These are phyloP conservation scores for Ceraclea dissimilis DNA, from an alignment of 2,888 invertebrate species.

Conservation along the genomic window DNA sequence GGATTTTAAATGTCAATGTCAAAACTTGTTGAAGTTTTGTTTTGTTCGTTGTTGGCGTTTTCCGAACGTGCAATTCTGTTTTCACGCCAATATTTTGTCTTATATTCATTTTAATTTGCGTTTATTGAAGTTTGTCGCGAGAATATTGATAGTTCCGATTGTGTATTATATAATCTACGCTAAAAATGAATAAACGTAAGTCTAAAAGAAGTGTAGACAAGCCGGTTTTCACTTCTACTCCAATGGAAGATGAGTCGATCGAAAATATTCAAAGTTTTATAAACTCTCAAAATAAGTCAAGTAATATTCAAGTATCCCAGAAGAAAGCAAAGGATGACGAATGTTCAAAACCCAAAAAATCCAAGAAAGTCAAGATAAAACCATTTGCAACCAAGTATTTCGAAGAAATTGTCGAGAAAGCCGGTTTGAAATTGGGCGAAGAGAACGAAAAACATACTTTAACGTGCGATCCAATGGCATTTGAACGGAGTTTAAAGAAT, in stretches of 20 bases:
- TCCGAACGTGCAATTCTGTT: no score
- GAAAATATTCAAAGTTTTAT: constrained; percentile 5
- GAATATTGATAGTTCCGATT: no score
- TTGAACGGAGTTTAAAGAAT: constrained; percentile 44
- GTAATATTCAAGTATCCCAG: no score
- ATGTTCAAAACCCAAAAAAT: constrained; percentile 15
- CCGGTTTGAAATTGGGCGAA: constrained; percentile 13
- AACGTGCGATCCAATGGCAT: constrained; percentile 40
- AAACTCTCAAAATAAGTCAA: not conserved
- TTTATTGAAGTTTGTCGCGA: no score
- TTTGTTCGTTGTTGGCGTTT: no score
- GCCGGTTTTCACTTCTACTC: not conserved
- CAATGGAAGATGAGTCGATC: not conserved
- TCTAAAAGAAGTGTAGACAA: constrained; percentile 12
- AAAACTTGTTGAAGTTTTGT: no score
- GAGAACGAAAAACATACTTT: constrained; percentile 12
- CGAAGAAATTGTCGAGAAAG: constrained; percentile 14
- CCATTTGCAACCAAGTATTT: constrained; percentile 21
- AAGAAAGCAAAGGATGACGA: not conserved
- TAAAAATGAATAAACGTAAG: constrained; percentile 18
- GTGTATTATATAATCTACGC: no score
- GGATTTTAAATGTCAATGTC: no score
- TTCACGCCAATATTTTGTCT: no score
- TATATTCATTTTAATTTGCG: no score
- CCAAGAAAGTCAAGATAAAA: constrained; percentile 11